A percentile compares a stretch with the other conserved stretches of the same genome.
Conservation (phyloP, 2,113 vertebrate genomes). For the Cavia porcellus region DNA sequence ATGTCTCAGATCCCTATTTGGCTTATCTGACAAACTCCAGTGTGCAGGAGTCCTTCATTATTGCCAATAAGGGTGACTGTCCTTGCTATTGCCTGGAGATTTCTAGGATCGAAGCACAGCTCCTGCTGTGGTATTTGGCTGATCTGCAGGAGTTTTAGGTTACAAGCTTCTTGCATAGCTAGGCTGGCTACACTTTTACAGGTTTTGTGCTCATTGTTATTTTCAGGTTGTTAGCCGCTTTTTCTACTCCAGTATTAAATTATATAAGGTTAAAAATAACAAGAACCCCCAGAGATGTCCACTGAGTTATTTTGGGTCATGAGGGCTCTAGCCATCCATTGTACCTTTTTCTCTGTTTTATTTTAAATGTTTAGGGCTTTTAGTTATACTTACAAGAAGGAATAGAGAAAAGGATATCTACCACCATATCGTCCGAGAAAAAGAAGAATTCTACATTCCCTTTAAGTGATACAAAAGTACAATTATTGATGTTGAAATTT, state of each 20-base stretch:
- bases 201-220: neutral
- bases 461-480: conserved; percentile 4
- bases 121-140: neutral
- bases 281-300: neutral
- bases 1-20: neutral
- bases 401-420: neutral
- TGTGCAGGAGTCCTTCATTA: neutral
- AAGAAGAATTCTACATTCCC: neutral
- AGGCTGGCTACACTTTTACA: neutral
- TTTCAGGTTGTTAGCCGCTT: neutral
- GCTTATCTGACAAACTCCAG: neutral
- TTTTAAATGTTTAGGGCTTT: neutral
- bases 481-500: neutral
- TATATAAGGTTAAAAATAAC: neutral
- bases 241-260: neutral
- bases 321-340: neutral
- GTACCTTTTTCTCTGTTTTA: neutral
- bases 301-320: neutral
- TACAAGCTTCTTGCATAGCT: neutral
- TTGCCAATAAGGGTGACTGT: too few species aligned
- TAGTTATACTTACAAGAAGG: neutral
- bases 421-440: neutral
- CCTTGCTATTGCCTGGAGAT: neutral
- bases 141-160: neutral
- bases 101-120: fast-evolving